phyloP scores from a whole-genome alignment of 1,140 invertebrate species.

The Drosophila parvula region DNA sequence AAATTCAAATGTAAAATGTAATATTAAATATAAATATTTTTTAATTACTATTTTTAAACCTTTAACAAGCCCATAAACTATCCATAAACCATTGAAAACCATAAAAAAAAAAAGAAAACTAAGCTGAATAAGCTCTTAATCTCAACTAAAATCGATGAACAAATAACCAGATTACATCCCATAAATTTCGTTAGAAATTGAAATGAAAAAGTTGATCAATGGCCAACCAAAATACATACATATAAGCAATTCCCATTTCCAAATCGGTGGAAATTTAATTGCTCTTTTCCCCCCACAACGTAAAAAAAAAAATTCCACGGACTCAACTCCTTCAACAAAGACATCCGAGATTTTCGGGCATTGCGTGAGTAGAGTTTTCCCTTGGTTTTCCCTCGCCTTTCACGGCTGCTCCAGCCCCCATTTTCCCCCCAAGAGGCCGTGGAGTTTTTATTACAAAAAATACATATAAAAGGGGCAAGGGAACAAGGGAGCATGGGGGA shows the following conservation, averaged over 20 bases:
- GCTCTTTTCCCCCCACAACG: slow-evolving; percentile 14
- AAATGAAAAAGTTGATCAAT: slow-evolving; percentile 21
- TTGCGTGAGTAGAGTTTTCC: slow-evolving; percentile 61
- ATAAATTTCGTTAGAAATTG: slow-evolving; percentile 9
- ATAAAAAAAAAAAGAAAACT: not conserved
- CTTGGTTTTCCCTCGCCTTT: slow-evolving; percentile 39
- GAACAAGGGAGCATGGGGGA: not conserved
- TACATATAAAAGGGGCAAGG: slow-evolving; percentile 25
- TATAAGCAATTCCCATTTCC: not conserved
- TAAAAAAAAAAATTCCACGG: not conserved
- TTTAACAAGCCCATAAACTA: too few species aligned
- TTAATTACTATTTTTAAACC: not conserved
- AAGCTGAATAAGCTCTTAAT: slow-evolving; percentile 2
- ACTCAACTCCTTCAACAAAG: slow-evolving; percentile 43
- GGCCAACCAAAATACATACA: not conserved
- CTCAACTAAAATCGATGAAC: slow-evolving; percentile 4
- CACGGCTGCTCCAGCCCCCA: slow-evolving; percentile 23
- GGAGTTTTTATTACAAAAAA: slow-evolving; percentile 75
- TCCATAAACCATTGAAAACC: not conserved
- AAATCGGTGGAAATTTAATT: slow-evolving; percentile 70
- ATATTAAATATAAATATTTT: not conserved
- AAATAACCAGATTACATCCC: slow-evolving; percentile 17
- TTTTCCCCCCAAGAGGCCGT: slow-evolving; percentile 27
- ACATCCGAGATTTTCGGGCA: slow-evolving; percentile 37
- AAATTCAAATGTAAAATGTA: not conserved